These are phyloP conservation scores for Tenthredo scrophulariae DNA, from an alignment of 2,888 invertebrate species.

Conservation along the genomic window DNA sequence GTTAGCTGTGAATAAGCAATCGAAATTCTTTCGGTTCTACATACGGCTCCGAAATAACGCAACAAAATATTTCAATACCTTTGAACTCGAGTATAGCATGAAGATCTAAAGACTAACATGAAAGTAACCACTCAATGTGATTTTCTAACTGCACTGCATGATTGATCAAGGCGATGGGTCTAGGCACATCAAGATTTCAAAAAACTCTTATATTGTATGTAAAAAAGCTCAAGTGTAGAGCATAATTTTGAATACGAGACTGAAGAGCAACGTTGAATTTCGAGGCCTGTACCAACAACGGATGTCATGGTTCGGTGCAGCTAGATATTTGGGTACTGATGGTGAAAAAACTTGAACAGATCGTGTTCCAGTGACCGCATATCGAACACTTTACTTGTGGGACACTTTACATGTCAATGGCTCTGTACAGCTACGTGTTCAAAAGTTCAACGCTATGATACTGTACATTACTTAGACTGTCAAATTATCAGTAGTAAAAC, in stretches of 20 bases:
- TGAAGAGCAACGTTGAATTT: neutral
- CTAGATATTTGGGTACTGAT: neutral
- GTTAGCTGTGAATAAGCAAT: constrained; percentile 32
- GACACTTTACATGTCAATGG: constrained; percentile 1
- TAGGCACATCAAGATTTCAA: neutral
- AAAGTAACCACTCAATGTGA: neutral
- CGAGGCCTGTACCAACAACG: neutral
- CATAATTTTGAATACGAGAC: neutral
- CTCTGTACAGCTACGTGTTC: neutral
- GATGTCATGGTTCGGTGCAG: neutral
- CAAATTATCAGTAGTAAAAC: constrained; percentile 11
- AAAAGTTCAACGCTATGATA: neutral
- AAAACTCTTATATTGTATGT: neutral
- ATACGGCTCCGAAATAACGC: neutral
- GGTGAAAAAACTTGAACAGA: neutral
- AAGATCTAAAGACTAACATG: neutral
- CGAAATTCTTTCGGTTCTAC: constrained; percentile 25
- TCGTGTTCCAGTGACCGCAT: neutral
- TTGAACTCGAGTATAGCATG: neutral
- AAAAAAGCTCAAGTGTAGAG: neutral
- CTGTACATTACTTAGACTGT: neutral
- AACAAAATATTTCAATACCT: neutral
- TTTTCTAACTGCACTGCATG: neutral
- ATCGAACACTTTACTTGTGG: constrained; percentile 16
- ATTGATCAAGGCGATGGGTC: neutral